These are phyloP conservation scores for Alethe diademata DNA, from an alignment of 2,113 vertebrate species.

Conservation along the genomic window DNA sequence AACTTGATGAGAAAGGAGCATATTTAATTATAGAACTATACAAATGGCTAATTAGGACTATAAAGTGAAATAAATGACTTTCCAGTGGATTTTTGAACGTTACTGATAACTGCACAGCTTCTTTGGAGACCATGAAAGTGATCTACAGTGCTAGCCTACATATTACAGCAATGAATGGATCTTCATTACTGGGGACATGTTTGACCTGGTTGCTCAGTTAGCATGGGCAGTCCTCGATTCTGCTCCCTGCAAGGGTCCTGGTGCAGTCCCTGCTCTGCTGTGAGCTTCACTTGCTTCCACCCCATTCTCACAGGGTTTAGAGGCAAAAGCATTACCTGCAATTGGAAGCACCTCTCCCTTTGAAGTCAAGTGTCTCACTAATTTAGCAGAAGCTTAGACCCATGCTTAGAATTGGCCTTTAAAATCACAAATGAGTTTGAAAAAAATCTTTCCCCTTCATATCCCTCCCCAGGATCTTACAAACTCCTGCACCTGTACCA, in stretches of 20 bases:
- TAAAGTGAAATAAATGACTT: conserved; percentile 88
- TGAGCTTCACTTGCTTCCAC: conserved; percentile 74
- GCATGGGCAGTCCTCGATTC: conserved; percentile 78
- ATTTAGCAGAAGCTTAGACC: conserved; percentile 37
- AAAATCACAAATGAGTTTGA: conserved; percentile 35
- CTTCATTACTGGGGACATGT: conserved; percentile 75
- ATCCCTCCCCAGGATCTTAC: not conserved
- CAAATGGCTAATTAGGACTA: conserved; percentile 88
- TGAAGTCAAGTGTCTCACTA: conserved; percentile 50
- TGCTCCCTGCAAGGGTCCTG: conserved; percentile 74
- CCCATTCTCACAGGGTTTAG: conserved; percentile 64
- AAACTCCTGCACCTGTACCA: not conserved
- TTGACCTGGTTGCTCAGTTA: conserved; percentile 87
- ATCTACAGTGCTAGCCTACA: conserved; percentile 67
- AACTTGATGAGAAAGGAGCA: conserved; percentile 88
- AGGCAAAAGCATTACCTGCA: conserved; percentile 62
- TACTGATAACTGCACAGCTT: conserved; percentile 81
- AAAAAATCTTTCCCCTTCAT: conserved; percentile 26
- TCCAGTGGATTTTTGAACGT: conserved; percentile 84
- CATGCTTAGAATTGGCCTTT: conserved; percentile 54
- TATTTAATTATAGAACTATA: conserved; percentile 90
- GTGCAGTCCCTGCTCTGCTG: conserved; percentile 69
- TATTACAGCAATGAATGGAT: conserved; percentile 77
- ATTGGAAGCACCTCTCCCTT: conserved; percentile 49
- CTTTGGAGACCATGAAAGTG: conserved; percentile 83